Evolutionary conservation across 1,140 invertebrate genomes (phyloP).

Genomic region (Solen grandis): DNA sequence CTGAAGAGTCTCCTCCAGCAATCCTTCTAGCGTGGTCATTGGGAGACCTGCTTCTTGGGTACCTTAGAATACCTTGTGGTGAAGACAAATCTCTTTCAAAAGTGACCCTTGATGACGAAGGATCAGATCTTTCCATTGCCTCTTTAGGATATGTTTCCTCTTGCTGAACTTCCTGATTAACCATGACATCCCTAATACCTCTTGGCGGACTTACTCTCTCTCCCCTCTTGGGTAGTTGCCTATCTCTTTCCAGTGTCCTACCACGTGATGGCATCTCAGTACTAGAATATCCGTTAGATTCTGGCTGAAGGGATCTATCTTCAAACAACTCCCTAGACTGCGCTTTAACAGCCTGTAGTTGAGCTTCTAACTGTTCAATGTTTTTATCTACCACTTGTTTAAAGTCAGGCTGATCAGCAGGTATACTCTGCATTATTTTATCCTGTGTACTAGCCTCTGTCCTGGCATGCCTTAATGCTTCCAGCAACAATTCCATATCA

Average conservation of each 20-base stretch:
- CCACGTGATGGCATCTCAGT: conserved; percentile 16
- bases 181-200: conserved; percentile 53
- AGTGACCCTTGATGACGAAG: neutral
- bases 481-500: conserved; percentile 64
- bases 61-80: conserved; percentile 43
- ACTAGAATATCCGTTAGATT: neutral
- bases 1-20: conserved; percentile 21
- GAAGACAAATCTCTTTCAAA: conserved; percentile 9
- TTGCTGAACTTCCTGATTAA: conserved; percentile 28
- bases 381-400: conserved; percentile 44
- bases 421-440: conserved; percentile 49
- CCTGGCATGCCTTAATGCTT: conserved; percentile 67
- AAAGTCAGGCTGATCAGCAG: conserved; percentile 45
- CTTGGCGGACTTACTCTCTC: conserved; percentile 43
- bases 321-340: conserved; percentile 54
- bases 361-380: conserved; percentile 47
- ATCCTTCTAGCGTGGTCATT: conserved; percentile 40
- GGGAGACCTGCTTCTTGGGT: conserved; percentile 22
- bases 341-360: conserved; percentile 49
- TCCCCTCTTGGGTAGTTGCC: conserved; percentile 14
- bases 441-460: conserved; percentile 66
- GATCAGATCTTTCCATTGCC: neutral
- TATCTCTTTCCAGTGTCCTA: neutral
- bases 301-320: neutral
- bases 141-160: conserved; percentile 49